Percentiles rank a stretch among this genome's conserved stretches.
Conservation (phyloP, 2,888 invertebrate species). For the Hyalella azteca region DNA sequence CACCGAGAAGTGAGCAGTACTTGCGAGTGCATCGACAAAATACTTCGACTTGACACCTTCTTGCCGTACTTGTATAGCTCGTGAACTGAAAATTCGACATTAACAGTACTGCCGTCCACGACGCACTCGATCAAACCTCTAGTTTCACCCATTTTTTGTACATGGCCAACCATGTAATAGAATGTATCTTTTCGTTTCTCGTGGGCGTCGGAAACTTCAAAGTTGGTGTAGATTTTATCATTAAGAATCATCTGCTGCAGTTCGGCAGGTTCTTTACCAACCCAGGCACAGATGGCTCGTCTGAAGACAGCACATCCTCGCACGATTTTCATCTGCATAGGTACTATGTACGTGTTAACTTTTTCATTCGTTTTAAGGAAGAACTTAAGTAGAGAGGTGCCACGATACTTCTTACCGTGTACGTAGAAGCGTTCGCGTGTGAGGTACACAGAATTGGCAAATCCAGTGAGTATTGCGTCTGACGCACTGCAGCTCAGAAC, state of each 20-base stretch:
- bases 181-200: background rate
- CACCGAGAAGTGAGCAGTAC: conserved; percentile 14
- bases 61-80: conserved; percentile 8
- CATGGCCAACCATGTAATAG: conserved; percentile 14
- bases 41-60: conserved; percentile 7
- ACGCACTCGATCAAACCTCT: background rate
- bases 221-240: conserved; percentile 13
- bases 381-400: background rate
- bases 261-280: background rate
- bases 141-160: conserved; percentile 6
- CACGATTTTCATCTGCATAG: conserved; percentile 3
- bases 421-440: conserved; percentile 13
- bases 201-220: background rate
- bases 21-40: background rate
- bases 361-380: conserved; percentile 4
- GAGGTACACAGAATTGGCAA: background rate
- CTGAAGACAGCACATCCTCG: conserved; percentile 6
- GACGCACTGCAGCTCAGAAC: conserved; percentile 16
- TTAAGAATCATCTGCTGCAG: background rate
- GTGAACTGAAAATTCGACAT: background rate
- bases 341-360: conserved; percentile 13
- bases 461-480: conserved; percentile 1
- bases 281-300: conserved; percentile 10
- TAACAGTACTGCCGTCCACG: background rate
- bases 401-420: background rate